Base-by-base conservation (phyloP, 1,140 invertebrate species). In the Antheraea mylitta region DNA sequence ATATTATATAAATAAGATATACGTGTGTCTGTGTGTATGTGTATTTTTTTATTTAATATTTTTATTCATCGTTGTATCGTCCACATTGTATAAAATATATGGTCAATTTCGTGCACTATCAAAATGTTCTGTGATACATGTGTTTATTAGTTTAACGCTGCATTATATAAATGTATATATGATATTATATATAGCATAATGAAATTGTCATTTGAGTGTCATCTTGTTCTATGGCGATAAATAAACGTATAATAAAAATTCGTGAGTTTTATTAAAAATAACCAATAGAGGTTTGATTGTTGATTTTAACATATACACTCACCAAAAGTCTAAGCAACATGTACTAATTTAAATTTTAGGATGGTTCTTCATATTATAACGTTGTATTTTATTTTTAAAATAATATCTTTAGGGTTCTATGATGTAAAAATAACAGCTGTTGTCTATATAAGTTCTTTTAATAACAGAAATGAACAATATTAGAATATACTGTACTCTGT, bases 101-200 rank as follows among this genome's bases (percentile, higher is more conserved):
- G 45, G 89, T 91, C 89, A 91, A 91, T 91, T 90, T 87, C 76
- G 84, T 87, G 86, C 87, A 91, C 87, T 89, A 89, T 87, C 84
- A 89, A 87, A 88, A 84, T 87, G 80, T 89, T 91, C 87, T 91
- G 87, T 91, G 87, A 89, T 89, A 89, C 78, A 87, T 89, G 79
- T 82, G 79, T 22, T 88, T 87, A 76, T 89, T 87, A 83, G 77
- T 85, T 86, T 75, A 68, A 70, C 70, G 75, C 71, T 74, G 74
- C 71, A 77, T 79, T 75, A 77, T 76, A 75, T 74, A 72, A 61
- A 61, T 61, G 30, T 53, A 53, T 61, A 30, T 61, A 30, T 13
- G 66, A 18, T 58, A 78, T 71, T 75, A 82, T 75, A 73, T 80
- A 77, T 80, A 81, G 78, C 76, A 80, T 80, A 80, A 53, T 76